Conservation (phyloP, 2,888 invertebrate genomes). For the Heliconius ismenius region DNA sequence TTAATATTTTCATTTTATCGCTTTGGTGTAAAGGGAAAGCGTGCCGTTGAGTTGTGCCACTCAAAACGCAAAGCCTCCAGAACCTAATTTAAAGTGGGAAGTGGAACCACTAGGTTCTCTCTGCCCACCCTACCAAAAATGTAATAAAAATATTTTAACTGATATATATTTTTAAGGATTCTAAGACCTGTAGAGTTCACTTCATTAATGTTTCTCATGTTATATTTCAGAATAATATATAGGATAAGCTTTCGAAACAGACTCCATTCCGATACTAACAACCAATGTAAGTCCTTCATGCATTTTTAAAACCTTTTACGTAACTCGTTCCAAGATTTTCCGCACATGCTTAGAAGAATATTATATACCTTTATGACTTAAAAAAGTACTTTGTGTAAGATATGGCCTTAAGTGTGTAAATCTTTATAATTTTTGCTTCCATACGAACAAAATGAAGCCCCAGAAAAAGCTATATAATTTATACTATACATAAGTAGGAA, state of each 20-base stretch:
- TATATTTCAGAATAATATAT: neutral
- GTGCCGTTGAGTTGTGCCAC: too few relatives aligned
- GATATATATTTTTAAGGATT: neutral
- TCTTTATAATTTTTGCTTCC: too few relatives aligned
- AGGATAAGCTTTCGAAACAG: constrained; percentile 1
- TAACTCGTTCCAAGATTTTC: neutral
- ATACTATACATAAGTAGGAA: too few relatives aligned
- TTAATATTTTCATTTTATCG: too few relatives aligned
- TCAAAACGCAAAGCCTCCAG: too few relatives aligned
- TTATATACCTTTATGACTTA: neutral
- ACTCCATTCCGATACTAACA: neutral
- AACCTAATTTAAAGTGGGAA: too few relatives aligned
- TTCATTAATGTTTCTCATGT: neutral
- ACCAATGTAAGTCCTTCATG: neutral
- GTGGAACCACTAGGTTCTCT: too few relatives aligned
- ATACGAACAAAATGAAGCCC: too few relatives aligned
- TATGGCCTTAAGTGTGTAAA: neutral
- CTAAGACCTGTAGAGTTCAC: neutral
- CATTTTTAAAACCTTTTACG: constrained; percentile 19
- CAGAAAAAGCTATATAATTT: too few relatives aligned
- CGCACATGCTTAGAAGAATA: neutral
- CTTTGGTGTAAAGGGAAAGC: too few relatives aligned
- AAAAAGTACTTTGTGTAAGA: neutral
- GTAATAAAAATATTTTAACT: neutral
- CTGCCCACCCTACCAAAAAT: too few relatives aligned